Conservation (phyloP, 2,113 vertebrate genomes). For the Dipodomys ordii region DNA sequence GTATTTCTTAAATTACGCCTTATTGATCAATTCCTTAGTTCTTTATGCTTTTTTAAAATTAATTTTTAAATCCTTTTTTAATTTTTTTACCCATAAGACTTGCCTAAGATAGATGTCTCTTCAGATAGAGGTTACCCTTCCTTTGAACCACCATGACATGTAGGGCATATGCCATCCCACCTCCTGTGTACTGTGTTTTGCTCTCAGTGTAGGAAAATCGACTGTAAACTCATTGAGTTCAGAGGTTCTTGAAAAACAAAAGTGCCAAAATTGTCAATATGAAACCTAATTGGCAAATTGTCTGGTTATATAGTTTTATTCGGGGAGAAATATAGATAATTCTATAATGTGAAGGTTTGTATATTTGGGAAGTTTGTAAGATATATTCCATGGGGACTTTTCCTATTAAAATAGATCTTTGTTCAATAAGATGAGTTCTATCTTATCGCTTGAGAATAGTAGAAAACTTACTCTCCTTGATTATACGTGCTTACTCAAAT, state of each 20-base stretch:
- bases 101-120: not conserved
- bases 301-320: slow-evolving; percentile 5
- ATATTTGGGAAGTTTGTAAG: not conserved
- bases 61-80: slow-evolving; percentile 25
- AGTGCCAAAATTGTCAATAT: not conserved
- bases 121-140: not conserved
- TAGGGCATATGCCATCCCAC: not conserved
- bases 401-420: not conserved
- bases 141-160: not conserved
- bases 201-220: not conserved
- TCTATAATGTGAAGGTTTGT: slow-evolving; percentile 31
- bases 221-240: not conserved
- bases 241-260: slow-evolving; percentile 31
- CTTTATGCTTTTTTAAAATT: slow-evolving; percentile 24
- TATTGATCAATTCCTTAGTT: not conserved
- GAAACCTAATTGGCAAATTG: not conserved
- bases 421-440: not conserved
- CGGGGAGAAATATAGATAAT: slow-evolving; percentile 38
- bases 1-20: not conserved
- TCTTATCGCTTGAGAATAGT: not conserved
- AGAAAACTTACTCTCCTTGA: slow-evolving; percentile 1
- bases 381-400: slow-evolving; percentile 8
- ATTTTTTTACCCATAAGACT: not conserved
- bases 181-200: not conserved
- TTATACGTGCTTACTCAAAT: not conserved